Percentiles rank a stretch among this genome's conserved stretches.
Evolutionary conservation across 1,140 invertebrate species (phyloP).

Genomic region (Drosophila carrolli): DNA sequence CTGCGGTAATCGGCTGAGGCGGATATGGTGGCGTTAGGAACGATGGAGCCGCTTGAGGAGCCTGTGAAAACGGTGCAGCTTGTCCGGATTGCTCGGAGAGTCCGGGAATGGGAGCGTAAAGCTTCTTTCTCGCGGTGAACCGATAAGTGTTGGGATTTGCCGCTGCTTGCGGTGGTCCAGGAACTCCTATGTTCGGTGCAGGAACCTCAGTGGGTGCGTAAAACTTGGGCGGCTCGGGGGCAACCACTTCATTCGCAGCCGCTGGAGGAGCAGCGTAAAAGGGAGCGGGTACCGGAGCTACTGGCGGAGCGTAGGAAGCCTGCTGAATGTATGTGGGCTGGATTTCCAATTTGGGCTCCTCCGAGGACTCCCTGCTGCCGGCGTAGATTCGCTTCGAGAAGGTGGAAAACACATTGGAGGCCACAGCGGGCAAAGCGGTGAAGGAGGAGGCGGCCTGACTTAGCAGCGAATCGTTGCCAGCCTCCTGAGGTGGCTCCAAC

Average conservation of each 20-base stretch:
- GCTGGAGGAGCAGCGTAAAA: conserved; percentile 62
- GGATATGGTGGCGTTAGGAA: conserved; percentile 66
- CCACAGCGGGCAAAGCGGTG: conserved; percentile 86
- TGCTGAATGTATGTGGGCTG: conserved; percentile 75
- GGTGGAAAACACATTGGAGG: conserved; percentile 86
- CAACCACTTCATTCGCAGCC: conserved; percentile 18
- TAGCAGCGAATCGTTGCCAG: conserved; percentile 77
- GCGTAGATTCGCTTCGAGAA: conserved; percentile 86
- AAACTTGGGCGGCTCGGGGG: conserved; percentile 76
- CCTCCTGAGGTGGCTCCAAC: conserved; percentile 59
- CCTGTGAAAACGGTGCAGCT: conserved; percentile 2
- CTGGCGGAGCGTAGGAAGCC: conserved; percentile 32
- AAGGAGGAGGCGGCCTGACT: conserved; percentile 86
- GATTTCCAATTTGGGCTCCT: conserved; percentile 69
- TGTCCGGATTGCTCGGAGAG: conserved; percentile 69
- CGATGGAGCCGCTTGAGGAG: conserved; percentile 13
- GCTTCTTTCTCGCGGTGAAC: conserved; percentile 86
- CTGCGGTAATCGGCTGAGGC: conserved; percentile 11
- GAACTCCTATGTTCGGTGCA: conserved; percentile 13
- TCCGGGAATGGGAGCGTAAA: conserved; percentile 87
- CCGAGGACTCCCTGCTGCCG: conserved; percentile 45
- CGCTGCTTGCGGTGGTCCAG: conserved; percentile 65
- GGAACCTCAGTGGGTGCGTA: conserved; percentile 78
- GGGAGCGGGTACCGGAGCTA: conserved; percentile 36
- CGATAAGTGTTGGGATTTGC: conserved; percentile 85